Evolutionary conservation across 2,797 vertebrate species (phyloP), one percentile per base, ranked within the genome.

Genomic region (Cetoscarus ocellatus): DNA sequence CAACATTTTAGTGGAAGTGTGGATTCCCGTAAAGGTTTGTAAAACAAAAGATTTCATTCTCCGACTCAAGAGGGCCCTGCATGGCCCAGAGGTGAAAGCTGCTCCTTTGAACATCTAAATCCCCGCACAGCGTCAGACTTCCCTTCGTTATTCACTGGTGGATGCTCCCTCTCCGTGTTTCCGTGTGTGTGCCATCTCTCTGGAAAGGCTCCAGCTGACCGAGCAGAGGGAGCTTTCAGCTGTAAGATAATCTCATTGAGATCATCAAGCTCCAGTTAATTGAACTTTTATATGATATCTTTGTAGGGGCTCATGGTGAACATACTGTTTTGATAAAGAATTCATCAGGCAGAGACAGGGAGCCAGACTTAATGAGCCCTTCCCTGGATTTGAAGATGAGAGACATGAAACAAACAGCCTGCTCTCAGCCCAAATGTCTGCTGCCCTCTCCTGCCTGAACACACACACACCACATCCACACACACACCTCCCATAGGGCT

Each of bases 21-120:
- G 86, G 88, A 91, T 91, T 91, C 86, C 87, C 90, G 85, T 92
- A 90, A 90, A 88, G 80, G 88, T 86, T 91, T 85, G 86, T 92
- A 87, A 83, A 91, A 90, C 88, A 92, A 91, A 88, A 87, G 61
- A 83, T 87, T 89, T 90, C 76, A 86, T 86, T 88, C 86, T 79
- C 69, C 6, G 71, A 87, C 86, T 89, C 87, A 67, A 85, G 80
- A 83, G 84, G 81, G 76, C 79, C 82, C 83, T 14, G 66, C 77
- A 27, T 71, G 85, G 86, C 90, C 91, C 88, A 83, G 74, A 88
- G 90, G 90, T 86, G 70, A 84, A 84, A 91, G 88, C 82, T 80
- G 88, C 86, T 85, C 79, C 90, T 92, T 91, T 92, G 90, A 92
- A 91, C 87, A 89, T 91, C 70, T 73, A 84, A 91, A 91, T 91